Evolutionary conservation across 2,888 invertebrate species (phyloP), one percentile per base, ranked within the genome.

Genomic region (Calephelis perditalis): DNA sequence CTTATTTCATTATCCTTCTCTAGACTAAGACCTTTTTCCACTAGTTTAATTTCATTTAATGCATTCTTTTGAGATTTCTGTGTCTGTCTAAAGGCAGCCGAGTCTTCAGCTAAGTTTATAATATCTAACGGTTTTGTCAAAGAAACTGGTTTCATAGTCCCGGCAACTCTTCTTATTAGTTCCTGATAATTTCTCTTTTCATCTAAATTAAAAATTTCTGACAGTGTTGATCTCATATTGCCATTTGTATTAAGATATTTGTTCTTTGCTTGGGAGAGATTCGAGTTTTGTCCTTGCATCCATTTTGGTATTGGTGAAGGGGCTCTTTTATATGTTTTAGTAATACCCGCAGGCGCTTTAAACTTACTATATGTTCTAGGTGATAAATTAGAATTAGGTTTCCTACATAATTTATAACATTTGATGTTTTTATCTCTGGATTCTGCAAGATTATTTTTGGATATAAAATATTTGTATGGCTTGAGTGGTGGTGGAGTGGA

Each of bases 181-280:
- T 92, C 91, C 69, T 88, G 87, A 68, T 92, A 93, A 70, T 85
- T 86, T 70, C 79, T 83, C 71, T 92, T 92, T 66, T 92, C 92
- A 68, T 92, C 91, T 71, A 93, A 79, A 74, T 92, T 86, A 67
- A 91, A 91, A 60, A 92, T 86, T 74, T 91, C 90, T 44, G 90
- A 82, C 47, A 92, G 71, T 58, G 86, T 84, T 10, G 84, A 75
- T 64, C 81, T 78, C 44, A 74, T 71, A 60, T 81, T 86, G 9
- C 87, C 83, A 68, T 86, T 89, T 1, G 77, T 56, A 62, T 77
- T 79, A 64, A 74, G 65, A 64, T 73, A 76, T 72, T 75, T 79
- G 72, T 73, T 87, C 71, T 77, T 78, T 56, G 72, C 57, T 63
- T 67, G 70, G 55, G 76, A 72, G 64, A 79, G 70, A 74, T 79